Evolutionary conservation across 1,140 invertebrate genomes (phyloP).

Genomic region (Coptotermes formosanus): DNA sequence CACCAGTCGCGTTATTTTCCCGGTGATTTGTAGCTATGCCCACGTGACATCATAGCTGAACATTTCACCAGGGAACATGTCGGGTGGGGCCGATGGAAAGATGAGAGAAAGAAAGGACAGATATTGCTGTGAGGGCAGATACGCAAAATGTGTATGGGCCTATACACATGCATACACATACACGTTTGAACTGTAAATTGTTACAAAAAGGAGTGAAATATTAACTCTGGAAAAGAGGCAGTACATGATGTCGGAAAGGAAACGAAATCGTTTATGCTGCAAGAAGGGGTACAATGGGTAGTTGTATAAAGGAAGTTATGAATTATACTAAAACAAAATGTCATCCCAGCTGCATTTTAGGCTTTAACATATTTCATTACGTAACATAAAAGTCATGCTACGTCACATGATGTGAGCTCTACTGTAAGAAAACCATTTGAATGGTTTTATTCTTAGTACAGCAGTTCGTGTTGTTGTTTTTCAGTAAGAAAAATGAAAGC

Average conservation of each 20-base stretch:
- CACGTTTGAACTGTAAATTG: not conserved
- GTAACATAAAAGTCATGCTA: not conserved
- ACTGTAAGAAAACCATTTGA: not conserved
- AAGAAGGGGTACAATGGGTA: not conserved
- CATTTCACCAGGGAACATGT: slow-evolving; percentile 1
- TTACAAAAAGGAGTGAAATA: not conserved
- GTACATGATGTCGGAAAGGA: not conserved
- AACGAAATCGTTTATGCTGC: not conserved
- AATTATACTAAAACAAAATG: not conserved
- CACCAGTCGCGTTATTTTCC: not conserved
- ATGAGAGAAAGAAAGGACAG: not conserved
- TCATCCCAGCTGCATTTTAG: not conserved
- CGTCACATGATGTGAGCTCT: no score
- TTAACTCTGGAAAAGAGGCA: not conserved
- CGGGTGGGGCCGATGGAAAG: not conserved
- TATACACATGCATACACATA: not conserved
- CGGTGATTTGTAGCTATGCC: not conserved
- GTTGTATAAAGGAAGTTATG: not conserved
- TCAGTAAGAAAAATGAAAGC: not conserved
- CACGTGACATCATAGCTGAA: not conserved
- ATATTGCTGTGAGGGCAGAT: not conserved
- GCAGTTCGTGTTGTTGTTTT: not conserved
- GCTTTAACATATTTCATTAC: not conserved
- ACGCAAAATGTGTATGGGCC: not conserved
- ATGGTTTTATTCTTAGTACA: not conserved